Base-by-base conservation (phyloP, 2,797 vertebrate species). In the Sebastes nivosus region DNA sequence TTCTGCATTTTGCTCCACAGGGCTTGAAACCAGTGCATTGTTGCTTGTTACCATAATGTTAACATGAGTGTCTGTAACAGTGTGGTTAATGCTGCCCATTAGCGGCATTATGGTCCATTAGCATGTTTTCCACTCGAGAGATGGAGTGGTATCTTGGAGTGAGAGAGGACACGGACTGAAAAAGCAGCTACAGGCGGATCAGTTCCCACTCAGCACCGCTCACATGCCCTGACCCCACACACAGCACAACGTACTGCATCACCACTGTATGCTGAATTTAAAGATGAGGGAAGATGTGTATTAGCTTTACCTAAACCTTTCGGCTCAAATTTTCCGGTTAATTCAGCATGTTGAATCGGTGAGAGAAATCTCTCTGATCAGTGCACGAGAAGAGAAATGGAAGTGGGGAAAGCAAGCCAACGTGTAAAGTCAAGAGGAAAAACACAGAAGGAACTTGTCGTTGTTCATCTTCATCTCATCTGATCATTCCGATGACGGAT, bases 81-180 rank as follows among this genome's bases (percentile, higher is more conserved):
- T 64, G 42, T 73, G 55, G 54, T 78, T 79, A 75, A 65, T 90
- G 72, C 72, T 68, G 78, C 29, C 79, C 88, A 87, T 92, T 77
- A 84, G 69, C 42, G 60, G 77, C 75, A 82, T 83, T 83, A 79
- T 72, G 16, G 55, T 4, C 73, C 79, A 87, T 89, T 87, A 87
- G 70, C 75, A 79, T 86, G 67, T 67, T 63, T 79, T 74, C 50
- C 24, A 27, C 34, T 69, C 1, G 6, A 67, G 68, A 77, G 79
- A 80, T 79, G 68, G 36, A 72, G 78, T 58, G 55, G 29, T 34
- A 13, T 77, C 58, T 70, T 77, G 68, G 36, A 72, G n/a, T 63
- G 55, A 65, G 42, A 6, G 64, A 67, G 63, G 59, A 20, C 57
- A 27, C 22, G 11, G 67, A 38, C 54, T 64, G 13, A 34, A 30